phyloP scores from a whole-genome alignment of 2,888 invertebrate genomes.

The Hirtodrosophila cameraria region DNA sequence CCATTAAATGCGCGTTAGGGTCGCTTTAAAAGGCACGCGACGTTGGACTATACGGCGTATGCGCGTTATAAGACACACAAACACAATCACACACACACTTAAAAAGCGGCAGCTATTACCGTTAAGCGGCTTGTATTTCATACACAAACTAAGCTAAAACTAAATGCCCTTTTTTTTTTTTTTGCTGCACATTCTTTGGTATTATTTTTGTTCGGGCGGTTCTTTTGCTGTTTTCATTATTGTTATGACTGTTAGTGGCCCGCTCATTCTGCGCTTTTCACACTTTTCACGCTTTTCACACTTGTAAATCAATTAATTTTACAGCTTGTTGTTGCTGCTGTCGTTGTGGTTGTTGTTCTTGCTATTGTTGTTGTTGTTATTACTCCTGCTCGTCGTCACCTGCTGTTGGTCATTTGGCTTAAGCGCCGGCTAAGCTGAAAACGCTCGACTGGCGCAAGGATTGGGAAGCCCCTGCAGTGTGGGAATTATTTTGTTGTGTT shows the following conservation, averaged over 20 bases:
- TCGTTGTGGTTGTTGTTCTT: constrained; percentile 20
- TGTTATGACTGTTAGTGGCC: constrained; percentile 50
- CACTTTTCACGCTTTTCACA: constrained; percentile 69
- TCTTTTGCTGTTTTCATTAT: constrained; percentile 44
- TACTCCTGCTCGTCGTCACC: constrained; percentile 37
- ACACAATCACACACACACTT: constrained; percentile 20
- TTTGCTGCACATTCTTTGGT: constrained; percentile 33
- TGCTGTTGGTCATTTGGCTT: constrained; percentile 71
- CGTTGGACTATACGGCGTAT: constrained; percentile 36
- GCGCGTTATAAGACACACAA: constrained; percentile 12
- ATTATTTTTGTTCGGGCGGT: constrained; percentile 24
- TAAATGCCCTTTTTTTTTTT: constrained; percentile 47
- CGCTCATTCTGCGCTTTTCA: constrained; percentile 21
- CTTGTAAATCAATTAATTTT: constrained; percentile 80
- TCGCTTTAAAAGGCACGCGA: constrained; percentile 72
- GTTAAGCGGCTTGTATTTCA: constrained; percentile 78
- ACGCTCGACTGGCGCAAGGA: constrained; percentile 59
- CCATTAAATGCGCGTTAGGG: constrained; percentile 55
- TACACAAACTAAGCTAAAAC: constrained; percentile 54
- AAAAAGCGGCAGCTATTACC: constrained; percentile 76
- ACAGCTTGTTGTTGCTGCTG: constrained; percentile 51
- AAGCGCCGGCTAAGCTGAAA: constrained; percentile 69
- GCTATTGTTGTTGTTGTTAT: constrained; percentile 11
- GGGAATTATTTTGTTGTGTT: constrained; percentile 51
- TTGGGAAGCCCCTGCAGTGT: constrained; percentile 66